phyloP scores from a whole-genome alignment of 1,140 invertebrate genomes.

The Eriosoma lanigerum region DNA sequence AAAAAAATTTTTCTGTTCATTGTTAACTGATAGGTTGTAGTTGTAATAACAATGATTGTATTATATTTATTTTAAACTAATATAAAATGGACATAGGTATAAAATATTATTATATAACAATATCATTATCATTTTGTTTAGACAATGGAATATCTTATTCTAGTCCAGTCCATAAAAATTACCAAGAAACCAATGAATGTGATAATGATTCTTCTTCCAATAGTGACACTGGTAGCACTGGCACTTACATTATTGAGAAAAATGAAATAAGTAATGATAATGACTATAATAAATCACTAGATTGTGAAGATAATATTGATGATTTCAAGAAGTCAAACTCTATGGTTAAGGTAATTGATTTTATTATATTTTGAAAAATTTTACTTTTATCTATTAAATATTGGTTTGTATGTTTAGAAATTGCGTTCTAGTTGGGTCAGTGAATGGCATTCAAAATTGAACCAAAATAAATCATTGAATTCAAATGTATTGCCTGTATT shows the following conservation, averaged over 20 bases:
- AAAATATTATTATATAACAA: neutral
- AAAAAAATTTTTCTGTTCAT: no score
- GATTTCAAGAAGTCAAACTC: conserved; percentile 46
- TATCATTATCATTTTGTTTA: neutral
- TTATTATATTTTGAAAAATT: neutral
- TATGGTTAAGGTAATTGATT: conserved; percentile 40
- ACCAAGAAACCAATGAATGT: conserved; percentile 15
- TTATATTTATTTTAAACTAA: no score
- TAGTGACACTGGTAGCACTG: conserved; percentile 47
- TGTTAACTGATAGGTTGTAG: no score
- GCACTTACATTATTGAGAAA: conserved; percentile 44
- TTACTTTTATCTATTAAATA: neutral
- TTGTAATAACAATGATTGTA: no score
- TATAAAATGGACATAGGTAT: no score
- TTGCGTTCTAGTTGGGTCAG: conserved; percentile 43
- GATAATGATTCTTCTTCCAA: conserved; percentile 43
- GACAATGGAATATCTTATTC: conserved; percentile 28
- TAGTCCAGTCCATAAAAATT: conserved; percentile 34
- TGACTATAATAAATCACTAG: neutral
- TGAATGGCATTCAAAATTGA: conserved; percentile 50
- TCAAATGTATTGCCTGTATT: neutral
- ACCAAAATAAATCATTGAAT: conserved; percentile 13
- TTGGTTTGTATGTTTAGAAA: conserved; percentile 18
- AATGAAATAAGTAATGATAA: neutral
- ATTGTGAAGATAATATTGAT: conserved; percentile 16